A percentile compares a stretch with the other conserved stretches of the same genome.
Conservation (phyloP, 2,797 vertebrate genomes). For the Lepus townsendii region DNA sequence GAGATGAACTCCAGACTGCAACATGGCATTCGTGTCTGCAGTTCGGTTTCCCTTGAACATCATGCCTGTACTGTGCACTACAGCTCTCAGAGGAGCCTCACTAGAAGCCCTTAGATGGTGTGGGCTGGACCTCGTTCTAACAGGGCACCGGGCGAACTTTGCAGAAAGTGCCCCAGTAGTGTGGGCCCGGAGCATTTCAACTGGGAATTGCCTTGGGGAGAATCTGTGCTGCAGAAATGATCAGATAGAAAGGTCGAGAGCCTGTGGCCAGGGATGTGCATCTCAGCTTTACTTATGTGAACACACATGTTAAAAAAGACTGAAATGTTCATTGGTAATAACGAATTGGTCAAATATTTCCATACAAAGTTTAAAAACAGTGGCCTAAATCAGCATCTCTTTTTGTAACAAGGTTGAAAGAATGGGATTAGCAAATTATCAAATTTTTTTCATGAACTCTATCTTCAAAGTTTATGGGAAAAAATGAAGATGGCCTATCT, state of each 20-base stretch:
- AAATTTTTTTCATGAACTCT: slow-evolving; percentile 50
- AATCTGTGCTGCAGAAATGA: not conserved
- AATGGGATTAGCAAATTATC: not conserved
- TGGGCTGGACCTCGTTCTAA: not conserved
- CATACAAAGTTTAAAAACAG: not conserved
- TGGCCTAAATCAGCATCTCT: not conserved
- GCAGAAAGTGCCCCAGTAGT: not conserved
- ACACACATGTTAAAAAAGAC: not conserved
- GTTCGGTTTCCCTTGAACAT: not conserved
- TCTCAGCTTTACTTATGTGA: not conserved
- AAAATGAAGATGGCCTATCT: slow-evolving; percentile 26
- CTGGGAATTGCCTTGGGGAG: not conserved
- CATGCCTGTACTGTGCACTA: not conserved
- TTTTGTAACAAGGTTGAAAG: slow-evolving; percentile 1
- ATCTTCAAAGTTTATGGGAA: not conserved
- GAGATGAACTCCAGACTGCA: not conserved
- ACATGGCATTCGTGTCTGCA: not conserved
- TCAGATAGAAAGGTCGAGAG: not conserved
- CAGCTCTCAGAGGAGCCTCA: not conserved
- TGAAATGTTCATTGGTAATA: not conserved
- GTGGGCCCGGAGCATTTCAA: not conserved
- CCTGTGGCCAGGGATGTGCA: not conserved
- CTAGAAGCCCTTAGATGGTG: not conserved
- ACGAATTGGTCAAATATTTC: not conserved
- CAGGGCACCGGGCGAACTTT: not conserved